These are phyloP conservation scores for Embiotoca jacksoni DNA, from an alignment of 2,113 vertebrate species.

Conservation along the genomic window DNA sequence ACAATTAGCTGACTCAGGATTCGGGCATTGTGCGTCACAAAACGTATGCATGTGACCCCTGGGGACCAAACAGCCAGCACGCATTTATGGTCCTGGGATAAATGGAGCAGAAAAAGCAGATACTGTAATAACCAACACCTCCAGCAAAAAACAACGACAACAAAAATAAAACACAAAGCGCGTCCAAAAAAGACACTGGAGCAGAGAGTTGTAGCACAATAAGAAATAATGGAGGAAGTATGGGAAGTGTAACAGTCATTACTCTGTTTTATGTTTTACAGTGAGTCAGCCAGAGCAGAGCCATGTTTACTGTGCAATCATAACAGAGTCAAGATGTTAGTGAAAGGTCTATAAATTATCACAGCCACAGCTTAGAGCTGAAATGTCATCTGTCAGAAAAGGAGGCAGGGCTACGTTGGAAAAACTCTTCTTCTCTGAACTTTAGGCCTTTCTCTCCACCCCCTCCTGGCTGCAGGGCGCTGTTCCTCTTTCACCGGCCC, in stretches of 20 bases:
- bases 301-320: constrained; percentile 65
- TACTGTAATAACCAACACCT: constrained; percentile 71
- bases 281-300: constrained; percentile 33
- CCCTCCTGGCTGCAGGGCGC: constrained; percentile 28
- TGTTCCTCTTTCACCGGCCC: constrained; percentile 41
- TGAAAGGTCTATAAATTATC: constrained; percentile 64
- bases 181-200: constrained; percentile 4
- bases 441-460: constrained; percentile 8
- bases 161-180: constrained; percentile 39
- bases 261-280: constrained; percentile 55
- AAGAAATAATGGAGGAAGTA: constrained; percentile 27
- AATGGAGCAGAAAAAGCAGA: constrained; percentile 79
- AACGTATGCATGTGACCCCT: constrained; percentile 70
- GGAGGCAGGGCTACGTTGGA: constrained; percentile 13
- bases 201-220: not conserved
- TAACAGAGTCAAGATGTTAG: constrained; percentile 59
- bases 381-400: constrained; percentile 55
- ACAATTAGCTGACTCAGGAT: constrained; percentile 72
- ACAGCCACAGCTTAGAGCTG: constrained; percentile 33
- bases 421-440: constrained; percentile 13
- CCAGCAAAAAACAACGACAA: constrained; percentile 36
- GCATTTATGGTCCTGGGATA: constrained; percentile 65
- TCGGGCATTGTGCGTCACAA: constrained; percentile 47
- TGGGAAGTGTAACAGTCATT: constrained; percentile 35
- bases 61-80: constrained; percentile 66